Conservation (phyloP, 2,113 vertebrate genomes). For the Narcine bancroftii region DNA sequence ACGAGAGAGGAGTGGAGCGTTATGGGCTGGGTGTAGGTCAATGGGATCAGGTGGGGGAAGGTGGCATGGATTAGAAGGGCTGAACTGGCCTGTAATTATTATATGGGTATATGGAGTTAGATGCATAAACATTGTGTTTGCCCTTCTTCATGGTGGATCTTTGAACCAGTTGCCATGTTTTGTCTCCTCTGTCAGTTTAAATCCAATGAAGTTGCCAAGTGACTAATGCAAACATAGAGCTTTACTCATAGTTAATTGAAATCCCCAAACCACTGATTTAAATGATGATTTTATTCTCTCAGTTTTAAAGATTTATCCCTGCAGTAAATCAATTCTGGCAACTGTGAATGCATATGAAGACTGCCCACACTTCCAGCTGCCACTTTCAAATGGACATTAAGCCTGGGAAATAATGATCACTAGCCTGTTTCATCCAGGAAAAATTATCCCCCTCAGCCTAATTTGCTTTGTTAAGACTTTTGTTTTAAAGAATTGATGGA, state of each 20-base stretch:
- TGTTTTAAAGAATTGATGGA: not conserved
- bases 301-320: not conserved
- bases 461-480: not conserved
- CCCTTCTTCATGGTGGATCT: too few relatives aligned
- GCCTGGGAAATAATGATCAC: not conserved
- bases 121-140: not conserved
- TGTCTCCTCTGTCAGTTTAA: not conserved
- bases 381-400: not conserved
- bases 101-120: too few relatives aligned
- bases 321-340: not conserved
- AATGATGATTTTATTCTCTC: not conserved
- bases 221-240: not conserved
- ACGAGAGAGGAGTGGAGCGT: too few relatives aligned
- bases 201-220: not conserved
- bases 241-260: not conserved
- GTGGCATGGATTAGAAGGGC: too few relatives aligned
- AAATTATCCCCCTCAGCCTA: not conserved
- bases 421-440: not conserved
- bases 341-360: not conserved
- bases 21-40: too few relatives aligned
- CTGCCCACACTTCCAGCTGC: not conserved
- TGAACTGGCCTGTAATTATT: too few relatives aligned
- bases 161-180: not conserved
- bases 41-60: too few relatives aligned
- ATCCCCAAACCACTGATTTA: not conserved